Conservation (phyloP, 1,140 invertebrate genomes). For the Papilio polyxenes region DNA sequence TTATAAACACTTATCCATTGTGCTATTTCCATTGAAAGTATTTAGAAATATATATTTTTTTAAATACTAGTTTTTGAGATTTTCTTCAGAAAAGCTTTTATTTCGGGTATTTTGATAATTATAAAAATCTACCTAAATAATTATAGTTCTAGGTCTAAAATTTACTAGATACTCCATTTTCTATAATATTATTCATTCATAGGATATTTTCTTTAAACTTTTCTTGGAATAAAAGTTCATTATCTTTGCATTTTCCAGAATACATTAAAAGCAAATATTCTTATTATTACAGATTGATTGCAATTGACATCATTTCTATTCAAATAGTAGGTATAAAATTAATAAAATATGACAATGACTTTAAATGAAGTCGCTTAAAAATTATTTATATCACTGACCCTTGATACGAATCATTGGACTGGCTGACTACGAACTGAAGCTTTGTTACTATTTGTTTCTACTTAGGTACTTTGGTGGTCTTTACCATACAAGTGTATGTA, state of each 20-base stretch:
- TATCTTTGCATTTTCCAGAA: background rate
- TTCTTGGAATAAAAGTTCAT: background rate
- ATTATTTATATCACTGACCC: background rate
- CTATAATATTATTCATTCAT: background rate
- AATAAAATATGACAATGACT: conserved; percentile 16
- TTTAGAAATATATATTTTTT: background rate
- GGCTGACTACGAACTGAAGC: background rate
- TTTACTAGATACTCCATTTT: too few species aligned
- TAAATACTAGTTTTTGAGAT: too few species aligned
- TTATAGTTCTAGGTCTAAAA: too few species aligned
- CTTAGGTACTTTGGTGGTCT: background rate
- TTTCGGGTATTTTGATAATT: too few species aligned
- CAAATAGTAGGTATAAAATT: background rate
- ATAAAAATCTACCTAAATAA: too few species aligned
- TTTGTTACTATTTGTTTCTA: background rate
- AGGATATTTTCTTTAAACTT: background rate
- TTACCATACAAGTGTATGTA: background rate
- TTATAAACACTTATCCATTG: background rate
- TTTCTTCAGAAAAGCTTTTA: too few species aligned
- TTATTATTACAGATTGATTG: background rate
- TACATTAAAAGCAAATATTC: background rate
- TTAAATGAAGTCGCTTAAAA: background rate
- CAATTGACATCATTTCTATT: background rate
- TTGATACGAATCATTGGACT: background rate
- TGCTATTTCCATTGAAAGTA: background rate